Evolutionary conservation across 2,113 vertebrate genomes (phyloP), one percentile per base, ranked within the genome.

Genomic region (Tichodroma muraria): DNA sequence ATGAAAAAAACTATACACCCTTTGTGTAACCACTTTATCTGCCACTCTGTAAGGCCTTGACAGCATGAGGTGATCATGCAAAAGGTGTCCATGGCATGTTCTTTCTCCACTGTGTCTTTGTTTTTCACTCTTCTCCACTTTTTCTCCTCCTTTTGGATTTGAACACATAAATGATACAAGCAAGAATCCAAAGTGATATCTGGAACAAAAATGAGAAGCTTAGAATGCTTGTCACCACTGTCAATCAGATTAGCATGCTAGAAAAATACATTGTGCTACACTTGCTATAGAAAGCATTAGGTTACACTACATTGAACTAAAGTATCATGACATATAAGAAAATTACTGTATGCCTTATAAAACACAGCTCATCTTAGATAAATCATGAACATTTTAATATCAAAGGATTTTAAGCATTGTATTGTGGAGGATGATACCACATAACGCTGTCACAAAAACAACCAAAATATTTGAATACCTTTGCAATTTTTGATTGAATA

Each of bases 61-160:
- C 31, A 76, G 33, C 13, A 68, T 52, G 22, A 33, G 13, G 81
- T 54, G 31, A 82, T 61, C 57, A 49, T 8, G 23, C 37, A 93
- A 70, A 85, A 77, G 49, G 13, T 10, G 13, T 81, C 22, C 61
- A 23, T 31, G 49, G n/a, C 33, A 65, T 10, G 4, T 37, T 84
- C 78, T 81, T 84, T 79, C 21, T 24, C 18, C 27, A 17, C 15
- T 17, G 19, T 45, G 16, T 52, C 63, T 71, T 87, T 88, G 65
- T 84, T 97, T 90, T 96, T 93, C 83, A 94, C 66, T 93, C 82
- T 94, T 97, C 93, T 85, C 42, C 16, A 13, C 53, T 77, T 54
- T 85, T 92, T 91, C 35, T 94, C 45, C 57, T 95, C 95, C 77
- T 94, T 94, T 95, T 91, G 78, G 40, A 94, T 91, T 90, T 89